A percentile compares a stretch with the other conserved stretches of the same genome.
Conservation (phyloP, 1,140 invertebrate species). For the Onthophagus taurus region DNA sequence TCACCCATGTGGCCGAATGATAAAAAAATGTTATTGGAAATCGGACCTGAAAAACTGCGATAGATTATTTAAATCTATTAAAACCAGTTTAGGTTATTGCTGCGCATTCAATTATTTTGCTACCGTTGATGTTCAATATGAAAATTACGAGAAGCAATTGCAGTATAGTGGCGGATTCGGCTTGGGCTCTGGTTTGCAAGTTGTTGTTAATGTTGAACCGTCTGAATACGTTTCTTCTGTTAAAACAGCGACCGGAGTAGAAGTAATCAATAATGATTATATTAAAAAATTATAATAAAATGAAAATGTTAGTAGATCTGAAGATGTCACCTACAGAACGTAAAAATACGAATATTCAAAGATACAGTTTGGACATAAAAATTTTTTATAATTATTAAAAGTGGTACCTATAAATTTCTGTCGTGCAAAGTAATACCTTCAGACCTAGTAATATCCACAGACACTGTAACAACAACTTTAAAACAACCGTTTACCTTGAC, state of each 20-base stretch:
- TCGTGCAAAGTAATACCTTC: no score
- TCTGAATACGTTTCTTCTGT: background rate
- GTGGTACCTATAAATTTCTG: no score
- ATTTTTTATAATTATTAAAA: no score
- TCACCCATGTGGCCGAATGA: background rate
- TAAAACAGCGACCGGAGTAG: background rate
- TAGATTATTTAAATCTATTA: background rate
- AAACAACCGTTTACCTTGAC: background rate
- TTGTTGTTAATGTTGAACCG: slow-evolving; percentile 2
- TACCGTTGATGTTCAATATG: background rate
- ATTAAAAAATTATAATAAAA: no score
- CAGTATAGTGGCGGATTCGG: slow-evolving; percentile 4
- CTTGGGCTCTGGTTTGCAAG: background rate
- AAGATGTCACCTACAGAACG: no score
- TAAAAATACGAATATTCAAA: no score
- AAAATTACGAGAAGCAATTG: background rate
- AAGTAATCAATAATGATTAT: background rate
- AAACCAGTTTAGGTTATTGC: slow-evolving; percentile 4
- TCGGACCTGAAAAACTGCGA: background rate
- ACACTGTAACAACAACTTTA: background rate
- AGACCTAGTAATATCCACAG: no score
- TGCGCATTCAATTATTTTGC: slow-evolving; percentile 11
- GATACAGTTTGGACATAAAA: no score
- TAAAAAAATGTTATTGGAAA: slow-evolving; percentile 8
- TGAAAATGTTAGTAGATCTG: no score